Conservation (phyloP, 2,797 vertebrate species). For the Delichon dasypus region DNA sequence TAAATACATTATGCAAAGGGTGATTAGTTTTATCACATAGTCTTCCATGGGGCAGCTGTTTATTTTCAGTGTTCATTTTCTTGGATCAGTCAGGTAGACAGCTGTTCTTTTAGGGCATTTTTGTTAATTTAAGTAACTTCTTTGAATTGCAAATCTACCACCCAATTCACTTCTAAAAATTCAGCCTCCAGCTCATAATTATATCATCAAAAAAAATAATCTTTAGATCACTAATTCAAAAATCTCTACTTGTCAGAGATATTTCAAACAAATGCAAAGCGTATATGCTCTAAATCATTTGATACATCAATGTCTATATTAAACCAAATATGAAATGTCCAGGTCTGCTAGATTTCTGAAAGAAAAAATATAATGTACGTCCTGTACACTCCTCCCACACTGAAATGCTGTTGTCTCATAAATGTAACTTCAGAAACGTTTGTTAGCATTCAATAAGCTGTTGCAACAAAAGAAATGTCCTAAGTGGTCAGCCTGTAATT, state of each 20-base stretch:
- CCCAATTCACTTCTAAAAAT: constrained; percentile 57
- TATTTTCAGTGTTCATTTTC: constrained; percentile 70
- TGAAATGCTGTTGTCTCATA: background rate
- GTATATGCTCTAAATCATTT: constrained; percentile 20
- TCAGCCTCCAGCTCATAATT: constrained; percentile 63
- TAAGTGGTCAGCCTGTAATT: background rate
- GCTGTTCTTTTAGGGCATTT: constrained; percentile 65
- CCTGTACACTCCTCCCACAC: background rate
- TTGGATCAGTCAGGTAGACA: constrained; percentile 67
- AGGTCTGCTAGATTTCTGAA: background rate
- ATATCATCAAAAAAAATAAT: constrained; percentile 55
- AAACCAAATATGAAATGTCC: constrained; percentile 29
- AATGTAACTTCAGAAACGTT: background rate
- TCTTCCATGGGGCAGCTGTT: constrained; percentile 61
- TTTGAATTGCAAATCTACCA: constrained; percentile 69
- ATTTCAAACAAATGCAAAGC: constrained; percentile 64
- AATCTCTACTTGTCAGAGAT: constrained; percentile 33
- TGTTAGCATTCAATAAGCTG: background rate
- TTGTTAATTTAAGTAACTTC: constrained; percentile 64
- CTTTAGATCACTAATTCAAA: constrained; percentile 64
- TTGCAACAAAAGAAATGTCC: background rate
- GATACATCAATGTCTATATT: constrained; percentile 20
- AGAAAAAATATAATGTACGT: background rate
- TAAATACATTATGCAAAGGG: constrained; percentile 63
- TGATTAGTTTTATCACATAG: constrained; percentile 67